These are phyloP conservation scores for Bombus vancouverensis DNA, from an alignment of 1,140 invertebrate species.

Conservation along the genomic window DNA sequence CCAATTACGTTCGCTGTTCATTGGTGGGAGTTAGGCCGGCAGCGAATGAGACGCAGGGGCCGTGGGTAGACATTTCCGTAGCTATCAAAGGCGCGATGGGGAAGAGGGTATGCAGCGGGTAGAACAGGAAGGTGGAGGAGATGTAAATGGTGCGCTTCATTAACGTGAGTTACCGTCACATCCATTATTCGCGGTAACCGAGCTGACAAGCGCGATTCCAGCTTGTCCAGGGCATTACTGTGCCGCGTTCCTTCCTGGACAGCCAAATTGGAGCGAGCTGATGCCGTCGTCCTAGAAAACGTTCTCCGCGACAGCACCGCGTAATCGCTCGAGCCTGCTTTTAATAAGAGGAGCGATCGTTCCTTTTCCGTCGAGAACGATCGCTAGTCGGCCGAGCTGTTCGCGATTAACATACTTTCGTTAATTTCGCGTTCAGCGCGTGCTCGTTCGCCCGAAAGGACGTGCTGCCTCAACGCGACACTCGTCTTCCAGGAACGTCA, in stretches of 20 bases:
- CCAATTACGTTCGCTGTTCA: not conserved
- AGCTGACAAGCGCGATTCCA: slow-evolving; percentile 69
- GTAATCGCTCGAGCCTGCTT: slow-evolving; percentile 16
- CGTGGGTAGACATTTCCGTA: slow-evolving; percentile 7
- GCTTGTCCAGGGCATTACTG: slow-evolving; percentile 64
- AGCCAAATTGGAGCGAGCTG: slow-evolving; percentile 55
- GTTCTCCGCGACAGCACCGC: not conserved
- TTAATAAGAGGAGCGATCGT: slow-evolving; percentile 6
- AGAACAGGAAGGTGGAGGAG: slow-evolving; percentile 50
- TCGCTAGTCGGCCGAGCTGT: not conserved
- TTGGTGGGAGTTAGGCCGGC: not conserved
- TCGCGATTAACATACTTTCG: slow-evolving; percentile 27
- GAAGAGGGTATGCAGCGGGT: not conserved
- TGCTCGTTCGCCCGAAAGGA: not conserved
- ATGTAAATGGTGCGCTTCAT: slow-evolving; percentile 75
- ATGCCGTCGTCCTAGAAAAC: slow-evolving; percentile 30
- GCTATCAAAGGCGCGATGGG: slow-evolving; percentile 9
- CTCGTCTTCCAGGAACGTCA: slow-evolving; percentile 1
- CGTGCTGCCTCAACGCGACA: not conserved
- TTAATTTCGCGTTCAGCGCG: not conserved
- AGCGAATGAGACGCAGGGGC: not conserved
- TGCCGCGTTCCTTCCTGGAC: slow-evolving; percentile 35
- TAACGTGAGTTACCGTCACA: slow-evolving; percentile 72
- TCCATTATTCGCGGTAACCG: slow-evolving; percentile 72
- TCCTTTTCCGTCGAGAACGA: not conserved